Conservation (phyloP, 2,888 invertebrate genomes). For the Hydraecia micacea region DNA sequence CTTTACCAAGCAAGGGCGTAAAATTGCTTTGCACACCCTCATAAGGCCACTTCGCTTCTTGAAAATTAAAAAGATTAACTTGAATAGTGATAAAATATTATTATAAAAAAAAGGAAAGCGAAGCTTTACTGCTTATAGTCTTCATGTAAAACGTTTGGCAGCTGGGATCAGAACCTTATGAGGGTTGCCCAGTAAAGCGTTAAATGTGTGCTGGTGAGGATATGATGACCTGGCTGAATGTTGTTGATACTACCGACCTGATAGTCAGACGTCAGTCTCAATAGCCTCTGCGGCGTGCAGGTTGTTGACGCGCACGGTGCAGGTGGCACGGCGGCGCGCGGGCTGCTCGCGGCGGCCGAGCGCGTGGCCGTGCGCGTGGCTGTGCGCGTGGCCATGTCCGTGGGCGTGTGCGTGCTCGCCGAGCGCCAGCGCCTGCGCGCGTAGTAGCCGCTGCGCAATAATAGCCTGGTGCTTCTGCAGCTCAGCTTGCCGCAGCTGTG, state of each 20-base stretch:
- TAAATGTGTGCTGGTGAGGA: slow-evolving; percentile 59
- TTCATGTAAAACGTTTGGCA: neutral
- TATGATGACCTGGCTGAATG: slow-evolving; percentile 62
- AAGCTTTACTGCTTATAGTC: neutral
- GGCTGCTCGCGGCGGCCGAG: slow-evolving; percentile 66
- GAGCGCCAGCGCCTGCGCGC: slow-evolving; percentile 51
- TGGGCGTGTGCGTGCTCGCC: slow-evolving; percentile 63
- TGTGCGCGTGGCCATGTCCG: neutral
- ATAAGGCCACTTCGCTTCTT: slow-evolving; percentile 29
- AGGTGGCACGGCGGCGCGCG: slow-evolving; percentile 78
- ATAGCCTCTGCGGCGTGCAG: slow-evolving; percentile 94
- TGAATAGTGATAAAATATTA: neutral
- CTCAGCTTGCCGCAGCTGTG: slow-evolving; percentile 81
- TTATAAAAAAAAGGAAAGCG: slow-evolving; percentile 1
- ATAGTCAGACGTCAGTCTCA: slow-evolving; percentile 99
- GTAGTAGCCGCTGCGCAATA: slow-evolving; percentile 56
- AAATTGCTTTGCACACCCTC: slow-evolving; percentile 43
- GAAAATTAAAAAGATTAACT: slow-evolving; percentile 4
- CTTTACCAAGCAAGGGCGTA: slow-evolving; percentile 58
- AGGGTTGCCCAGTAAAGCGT: slow-evolving; percentile 63
- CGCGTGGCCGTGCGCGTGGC: slow-evolving; percentile 55
- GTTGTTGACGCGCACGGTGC: slow-evolving; percentile 87
- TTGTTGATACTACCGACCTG: slow-evolving; percentile 90
- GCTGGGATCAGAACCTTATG: slow-evolving; percentile 33
- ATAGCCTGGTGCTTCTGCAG: slow-evolving; percentile 78